These are phyloP conservation scores for Tachycineta bicolor DNA, from an alignment of 2,113 vertebrate genomes.

Conservation along the genomic window DNA sequence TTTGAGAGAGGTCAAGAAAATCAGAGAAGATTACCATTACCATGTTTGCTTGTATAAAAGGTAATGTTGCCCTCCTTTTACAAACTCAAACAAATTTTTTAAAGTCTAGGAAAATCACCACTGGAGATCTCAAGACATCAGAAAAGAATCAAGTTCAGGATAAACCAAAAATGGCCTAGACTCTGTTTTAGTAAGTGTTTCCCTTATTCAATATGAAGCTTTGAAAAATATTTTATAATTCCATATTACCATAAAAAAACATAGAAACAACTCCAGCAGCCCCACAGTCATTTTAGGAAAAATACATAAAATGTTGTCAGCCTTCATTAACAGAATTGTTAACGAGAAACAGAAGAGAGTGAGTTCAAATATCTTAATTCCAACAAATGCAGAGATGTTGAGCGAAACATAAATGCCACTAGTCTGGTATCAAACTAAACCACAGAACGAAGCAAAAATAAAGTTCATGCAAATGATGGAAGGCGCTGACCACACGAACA, in stretches of 20 bases:
- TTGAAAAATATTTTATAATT: constrained; percentile 27
- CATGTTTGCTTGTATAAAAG: neutral
- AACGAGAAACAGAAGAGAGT: constrained; percentile 22
- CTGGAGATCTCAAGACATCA: neutral
- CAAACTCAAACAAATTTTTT: neutral
- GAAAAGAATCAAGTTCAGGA: neutral
- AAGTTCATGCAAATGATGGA: neutral
- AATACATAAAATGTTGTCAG: constrained; percentile 23
- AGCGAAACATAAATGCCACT: neutral
- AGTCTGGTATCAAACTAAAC: constrained; percentile 49
- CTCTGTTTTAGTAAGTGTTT: neutral
- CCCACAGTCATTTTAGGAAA: constrained; percentile 22
- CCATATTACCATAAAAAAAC: neutral
- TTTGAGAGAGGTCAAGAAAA: constrained; percentile 9
- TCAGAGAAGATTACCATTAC: neutral
- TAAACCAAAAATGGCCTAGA: neutral
- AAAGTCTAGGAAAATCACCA: neutral
- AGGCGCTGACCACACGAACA: neutral
- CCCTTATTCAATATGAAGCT: neutral
- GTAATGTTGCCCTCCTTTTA: neutral
- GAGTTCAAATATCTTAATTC: neutral
- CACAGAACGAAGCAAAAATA: constrained; percentile 20
- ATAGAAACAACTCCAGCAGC: neutral
- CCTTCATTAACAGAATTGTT: neutral
- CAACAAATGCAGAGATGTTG: neutral